phyloP scores from a whole-genome alignment of 2,888 invertebrate species.

The Tholera decimalis region DNA sequence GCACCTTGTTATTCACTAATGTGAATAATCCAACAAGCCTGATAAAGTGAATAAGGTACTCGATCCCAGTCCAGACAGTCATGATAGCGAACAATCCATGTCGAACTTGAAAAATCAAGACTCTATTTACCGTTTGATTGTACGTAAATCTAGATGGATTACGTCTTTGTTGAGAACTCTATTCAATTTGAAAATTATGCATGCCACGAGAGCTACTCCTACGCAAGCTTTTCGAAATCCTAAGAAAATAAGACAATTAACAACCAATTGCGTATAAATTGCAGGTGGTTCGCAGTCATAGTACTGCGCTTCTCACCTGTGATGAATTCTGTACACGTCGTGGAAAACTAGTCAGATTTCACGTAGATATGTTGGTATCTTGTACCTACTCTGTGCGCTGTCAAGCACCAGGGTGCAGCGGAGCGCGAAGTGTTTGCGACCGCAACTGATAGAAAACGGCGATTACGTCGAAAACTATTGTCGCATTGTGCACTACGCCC shows the following conservation, averaged over 20 bases:
- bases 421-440: conserved; percentile 87
- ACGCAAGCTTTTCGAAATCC: conserved; percentile 48
- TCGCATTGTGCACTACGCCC: conserved; percentile 86
- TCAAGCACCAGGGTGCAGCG: conserved; percentile 75
- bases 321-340: conserved; percentile 26
- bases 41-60: not conserved
- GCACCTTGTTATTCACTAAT: not conserved
- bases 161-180: conserved; percentile 27
- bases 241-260: conserved; percentile 48
- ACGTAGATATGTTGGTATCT: conserved; percentile 48
- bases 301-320: conserved; percentile 13
- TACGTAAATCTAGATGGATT: conserved; percentile 14
- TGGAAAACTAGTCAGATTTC: conserved; percentile 42
- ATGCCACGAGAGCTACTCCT: conserved; percentile 56
- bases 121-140: not conserved
- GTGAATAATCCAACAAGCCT: not conserved
- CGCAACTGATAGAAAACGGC: conserved; percentile 89
- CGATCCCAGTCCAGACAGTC: conserved; percentile 3
- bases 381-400: conserved; percentile 70
- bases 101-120: conserved; percentile 11
- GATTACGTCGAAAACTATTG: conserved; percentile 88
- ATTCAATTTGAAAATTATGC: conserved; percentile 53
- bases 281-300: not conserved
- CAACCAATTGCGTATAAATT: conserved; percentile 21
- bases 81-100: conserved; percentile 5